These are phyloP conservation scores for zebrafish (Danio rerio) DNA, from an alignment of 2,113 vertebrate species.

Conservation along the genomic window DNA sequence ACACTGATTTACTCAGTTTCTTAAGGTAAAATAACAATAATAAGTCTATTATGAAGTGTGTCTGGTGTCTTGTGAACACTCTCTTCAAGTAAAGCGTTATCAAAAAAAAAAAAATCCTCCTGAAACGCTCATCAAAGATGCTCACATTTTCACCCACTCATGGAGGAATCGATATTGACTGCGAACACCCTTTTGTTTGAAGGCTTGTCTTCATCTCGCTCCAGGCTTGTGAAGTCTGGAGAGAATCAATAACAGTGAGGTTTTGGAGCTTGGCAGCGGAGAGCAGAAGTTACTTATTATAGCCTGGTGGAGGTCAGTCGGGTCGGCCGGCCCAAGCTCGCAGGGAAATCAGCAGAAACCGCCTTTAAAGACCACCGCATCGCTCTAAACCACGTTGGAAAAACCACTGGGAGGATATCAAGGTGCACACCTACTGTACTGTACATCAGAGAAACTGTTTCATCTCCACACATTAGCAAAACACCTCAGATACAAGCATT, in stretches of 20 bases:
- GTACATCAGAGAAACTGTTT: background rate
- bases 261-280: conserved; percentile 12
- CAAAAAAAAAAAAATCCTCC: too few species aligned
- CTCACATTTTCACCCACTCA: conserved; percentile 18
- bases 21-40: too few species aligned
- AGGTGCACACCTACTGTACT: background rate
- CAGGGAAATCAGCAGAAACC: conserved; percentile 8
- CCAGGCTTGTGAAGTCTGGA: conserved; percentile 20
- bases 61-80: background rate
- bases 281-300: conserved; percentile 42
- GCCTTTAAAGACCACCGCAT: background rate
- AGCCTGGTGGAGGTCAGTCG: background rate
- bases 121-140: conserved; percentile 2
- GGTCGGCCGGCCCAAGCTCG: background rate
- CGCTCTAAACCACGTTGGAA: background rate
- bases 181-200: conserved; percentile 50
- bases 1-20: too few species aligned
- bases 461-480: too few species aligned
- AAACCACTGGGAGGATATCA: background rate
- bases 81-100: too few species aligned
- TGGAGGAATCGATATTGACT: conserved; percentile 38
- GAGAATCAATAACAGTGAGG: conserved; percentile 32
- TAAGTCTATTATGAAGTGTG: too few species aligned
- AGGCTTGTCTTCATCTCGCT: conserved; percentile 35
- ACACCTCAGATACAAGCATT: too few species aligned